phyloP scores from a whole-genome alignment of 2,797 vertebrate species.

The Pseudomugil gertrudae region DNA sequence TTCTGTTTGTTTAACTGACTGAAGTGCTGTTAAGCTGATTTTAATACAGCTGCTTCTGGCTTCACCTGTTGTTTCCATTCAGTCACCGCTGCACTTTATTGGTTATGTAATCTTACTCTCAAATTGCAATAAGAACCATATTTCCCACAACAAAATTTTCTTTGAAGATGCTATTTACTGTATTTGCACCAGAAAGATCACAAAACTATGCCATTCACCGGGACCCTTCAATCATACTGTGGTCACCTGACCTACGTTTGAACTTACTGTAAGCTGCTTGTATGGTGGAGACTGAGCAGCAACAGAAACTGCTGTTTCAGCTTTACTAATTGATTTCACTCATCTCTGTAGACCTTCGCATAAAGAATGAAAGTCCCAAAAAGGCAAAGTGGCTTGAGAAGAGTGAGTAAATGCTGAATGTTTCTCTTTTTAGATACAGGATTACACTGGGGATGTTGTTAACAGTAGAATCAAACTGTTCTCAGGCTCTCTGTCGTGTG shows the following conservation, averaged over 20 bases:
- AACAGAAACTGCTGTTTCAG: slow-evolving; percentile 5
- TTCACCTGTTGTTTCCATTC: not conserved
- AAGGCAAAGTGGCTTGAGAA: slow-evolving; percentile 33
- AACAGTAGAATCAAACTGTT: slow-evolving; percentile 50
- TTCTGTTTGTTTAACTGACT: too few relatives aligned
- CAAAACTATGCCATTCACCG: not conserved
- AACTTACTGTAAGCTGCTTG: slow-evolving; percentile 35
- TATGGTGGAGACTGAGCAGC: not conserved
- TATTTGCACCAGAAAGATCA: not conserved
- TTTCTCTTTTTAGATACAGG: slow-evolving; percentile 59
- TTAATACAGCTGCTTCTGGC: not conserved
- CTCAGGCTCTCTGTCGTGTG: slow-evolving; percentile 56
- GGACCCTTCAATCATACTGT: slow-evolving; percentile 1
- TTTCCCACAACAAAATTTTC: not conserved
- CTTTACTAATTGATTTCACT: slow-evolving; percentile 4
- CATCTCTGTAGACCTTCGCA: slow-evolving; percentile 16
- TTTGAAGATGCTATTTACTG: not conserved
- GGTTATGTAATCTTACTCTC: not conserved
- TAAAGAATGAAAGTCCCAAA: slow-evolving; percentile 35
- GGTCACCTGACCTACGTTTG: slow-evolving; percentile 40
- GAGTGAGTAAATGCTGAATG: slow-evolving; percentile 13
- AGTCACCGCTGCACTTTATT: not conserved
- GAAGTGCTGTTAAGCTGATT: not conserved
- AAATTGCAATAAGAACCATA: not conserved
- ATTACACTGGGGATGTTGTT: slow-evolving; percentile 65